Conservation (phyloP, 2,113 vertebrate species). For the Eretmochelys imbricata region DNA sequence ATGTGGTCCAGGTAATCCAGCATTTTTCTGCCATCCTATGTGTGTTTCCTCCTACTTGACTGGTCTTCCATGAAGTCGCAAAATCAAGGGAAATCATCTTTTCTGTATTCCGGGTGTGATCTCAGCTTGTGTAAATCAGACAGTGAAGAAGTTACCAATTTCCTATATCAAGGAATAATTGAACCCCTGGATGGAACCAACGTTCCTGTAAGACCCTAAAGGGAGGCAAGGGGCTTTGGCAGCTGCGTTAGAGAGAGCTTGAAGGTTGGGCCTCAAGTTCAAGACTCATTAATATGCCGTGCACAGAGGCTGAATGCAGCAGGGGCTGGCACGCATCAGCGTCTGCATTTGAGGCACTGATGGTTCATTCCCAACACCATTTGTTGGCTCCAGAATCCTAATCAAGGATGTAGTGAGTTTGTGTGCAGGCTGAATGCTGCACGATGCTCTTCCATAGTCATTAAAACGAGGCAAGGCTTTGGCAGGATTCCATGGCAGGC, state of each 20-base stretch:
- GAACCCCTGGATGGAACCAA: neutral
- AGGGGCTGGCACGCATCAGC: slow-evolving; percentile 58
- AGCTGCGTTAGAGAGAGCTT: neutral
- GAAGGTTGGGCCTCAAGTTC: slow-evolving; percentile 67
- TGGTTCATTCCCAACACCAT: slow-evolving; percentile 65
- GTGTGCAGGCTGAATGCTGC: slow-evolving; percentile 69
- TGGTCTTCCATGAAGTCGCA: neutral
- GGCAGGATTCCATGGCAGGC: slow-evolving; percentile 53
- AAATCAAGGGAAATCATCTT: neutral
- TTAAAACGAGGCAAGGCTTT: slow-evolving; percentile 58
- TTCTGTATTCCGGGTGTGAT: neutral
- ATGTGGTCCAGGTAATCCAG: neutral
- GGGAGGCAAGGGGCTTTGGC: neutral
- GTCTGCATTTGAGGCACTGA: slow-evolving; percentile 49
- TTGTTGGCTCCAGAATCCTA: slow-evolving; percentile 61
- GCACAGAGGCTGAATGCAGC: slow-evolving; percentile 54
- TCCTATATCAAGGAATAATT: neutral
- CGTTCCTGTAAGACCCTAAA: neutral
- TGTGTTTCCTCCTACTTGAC: neutral
- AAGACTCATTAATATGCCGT: slow-evolving; percentile 52
- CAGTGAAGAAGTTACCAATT: neutral
- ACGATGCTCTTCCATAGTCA: slow-evolving; percentile 52
- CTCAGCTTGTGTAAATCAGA: neutral
- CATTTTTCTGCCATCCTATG: neutral
- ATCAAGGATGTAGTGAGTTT: slow-evolving; percentile 65